Conservation (phyloP, 1,140 invertebrate species). For the Papilio glaucus region DNA sequence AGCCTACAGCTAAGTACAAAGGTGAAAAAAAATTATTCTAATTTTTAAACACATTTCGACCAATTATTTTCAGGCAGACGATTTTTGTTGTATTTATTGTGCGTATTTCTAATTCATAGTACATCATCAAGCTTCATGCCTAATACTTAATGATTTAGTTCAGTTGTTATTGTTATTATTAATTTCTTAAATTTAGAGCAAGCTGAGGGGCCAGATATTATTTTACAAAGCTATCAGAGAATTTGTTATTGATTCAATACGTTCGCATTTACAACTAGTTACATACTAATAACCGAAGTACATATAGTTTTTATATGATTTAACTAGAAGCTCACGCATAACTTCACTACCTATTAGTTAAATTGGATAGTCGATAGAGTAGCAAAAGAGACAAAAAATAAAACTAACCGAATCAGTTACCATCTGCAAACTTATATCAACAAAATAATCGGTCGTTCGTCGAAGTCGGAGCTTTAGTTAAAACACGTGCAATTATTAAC, state of each 20-base stretch:
- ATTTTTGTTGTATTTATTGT: conserved; percentile 14
- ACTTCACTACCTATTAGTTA: conserved; percentile 22
- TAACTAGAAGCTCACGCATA: conserved; percentile 15
- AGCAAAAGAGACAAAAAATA: neutral
- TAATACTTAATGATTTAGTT: conserved; percentile 28
- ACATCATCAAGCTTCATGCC: neutral
- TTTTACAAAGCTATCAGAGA: conserved; percentile 34
- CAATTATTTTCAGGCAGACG: conserved; percentile 9
- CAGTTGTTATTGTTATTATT: conserved; percentile 1
- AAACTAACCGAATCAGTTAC: neutral
- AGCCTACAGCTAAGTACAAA: conserved; percentile 70
- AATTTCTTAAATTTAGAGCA: neutral
- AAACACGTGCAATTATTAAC: conserved; percentile 11
- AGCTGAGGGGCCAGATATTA: conserved; percentile 23
- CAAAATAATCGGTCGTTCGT: neutral
- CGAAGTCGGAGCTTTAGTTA: too few relatives aligned
- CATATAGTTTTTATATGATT: conserved; percentile 25
- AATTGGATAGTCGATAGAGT: neutral
- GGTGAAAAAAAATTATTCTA: conserved; percentile 65
- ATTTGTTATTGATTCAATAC: conserved; percentile 6
- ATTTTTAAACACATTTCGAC: conserved; percentile 45
- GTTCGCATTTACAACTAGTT: conserved; percentile 25
- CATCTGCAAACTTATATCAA: neutral
- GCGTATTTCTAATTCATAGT: conserved; percentile 21
- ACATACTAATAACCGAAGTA: conserved; percentile 15